Evolutionary conservation across 2,113 vertebrate species (phyloP), one percentile per base, ranked within the genome.

Genomic region (Suncus etruscus): DNA sequence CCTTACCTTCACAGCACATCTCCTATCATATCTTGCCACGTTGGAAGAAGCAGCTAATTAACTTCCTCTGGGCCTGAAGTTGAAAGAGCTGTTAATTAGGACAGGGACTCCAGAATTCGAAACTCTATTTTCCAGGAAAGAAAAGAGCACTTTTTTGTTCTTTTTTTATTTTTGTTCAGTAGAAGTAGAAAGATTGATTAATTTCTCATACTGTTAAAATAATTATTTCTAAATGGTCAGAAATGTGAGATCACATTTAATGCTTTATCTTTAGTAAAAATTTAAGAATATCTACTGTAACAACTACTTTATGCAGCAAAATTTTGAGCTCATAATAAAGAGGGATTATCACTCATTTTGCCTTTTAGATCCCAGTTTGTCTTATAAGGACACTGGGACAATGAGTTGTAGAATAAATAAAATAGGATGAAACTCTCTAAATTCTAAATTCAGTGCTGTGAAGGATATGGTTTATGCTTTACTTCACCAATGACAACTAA

Each of bases 161-260:
- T 78, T 74, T 12, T 70, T 83, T 39, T 39, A 5, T 39, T 39
- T 2, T 83, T 54, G 8, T 3, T 83, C 47, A 54, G 1, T 16
- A 47, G 65, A 18, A 68, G 3, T 47, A 87, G 51, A 88, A 66
- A 48, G 27, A 27, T 61, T 31, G 22, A 78, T 15, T 87, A 50
- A 66, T 80, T 80, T 76, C 50, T 81, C 20, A 70, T 75, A 87
- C 11, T 81, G 15, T 77, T 87, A 90, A 83, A 80, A 86, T 79
- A 61, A 45, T n/a, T 22, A 77, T 70, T n/a, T 81, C 76, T 6
- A 47, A 89, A 51, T 39, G 11, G 6, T n/a, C 27, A 48, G 48
- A 79, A 63, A 73, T n/a, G 31, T 31, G 54, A 74, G 20, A 20
- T 11, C 73, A 31, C 15, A 58, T 4, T 9, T 61, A 6, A 77